Base-by-base conservation (phyloP, 2,113 vertebrate genomes). In the Cranoglanis bouderius region DNA sequence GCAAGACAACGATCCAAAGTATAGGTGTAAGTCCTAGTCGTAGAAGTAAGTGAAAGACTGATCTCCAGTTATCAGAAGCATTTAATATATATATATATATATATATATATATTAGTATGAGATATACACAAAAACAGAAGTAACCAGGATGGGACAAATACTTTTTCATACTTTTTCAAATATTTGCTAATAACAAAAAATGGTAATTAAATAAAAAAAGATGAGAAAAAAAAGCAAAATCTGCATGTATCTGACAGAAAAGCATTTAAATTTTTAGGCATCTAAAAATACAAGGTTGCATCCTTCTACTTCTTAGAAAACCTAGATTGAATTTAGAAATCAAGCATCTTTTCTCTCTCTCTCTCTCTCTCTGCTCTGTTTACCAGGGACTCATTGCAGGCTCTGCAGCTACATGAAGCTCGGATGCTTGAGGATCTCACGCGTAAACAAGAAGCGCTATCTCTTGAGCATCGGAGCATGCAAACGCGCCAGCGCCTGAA, bases 401-500 rank as follows among this genome's bases (percentile, higher is more conserved):
- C 94, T 75, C 93, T 99, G 85, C 92, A 94, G 93, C 95, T 97
- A 77, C 97, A 99, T 43, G 96, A 97, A 87, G 92, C 95, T 84
- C 93, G 91, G 84, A 95, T 99, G 93, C 92, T 94, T 92, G 94
- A 95, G 18, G 96, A 98, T 87, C 95, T 96, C 0, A 91, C 91
- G 89, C 95, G 94, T 85, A 99, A 99, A 92, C 93, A 91, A 74
- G 95, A 94, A 35, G 94, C 94, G 21, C 67, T 96, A 49, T 91
- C 92, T 43, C 57, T 96, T 90, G 95, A 96, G 61, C 92, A 94
- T 43, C 93, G 94, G 1, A 95, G 91, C 92, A 84, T 92, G 59
- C 92, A 91, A 87, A 94, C 93, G 0, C 94, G 94, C 0, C 32
- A 77, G 7, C 93, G 92, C 80, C 92, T 96, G 43, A 24, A 53